Evolutionary conservation across 2,888 invertebrate species (phyloP), one percentile per base, ranked within the genome.

Genomic region (Bhutanitis thaidina): DNA sequence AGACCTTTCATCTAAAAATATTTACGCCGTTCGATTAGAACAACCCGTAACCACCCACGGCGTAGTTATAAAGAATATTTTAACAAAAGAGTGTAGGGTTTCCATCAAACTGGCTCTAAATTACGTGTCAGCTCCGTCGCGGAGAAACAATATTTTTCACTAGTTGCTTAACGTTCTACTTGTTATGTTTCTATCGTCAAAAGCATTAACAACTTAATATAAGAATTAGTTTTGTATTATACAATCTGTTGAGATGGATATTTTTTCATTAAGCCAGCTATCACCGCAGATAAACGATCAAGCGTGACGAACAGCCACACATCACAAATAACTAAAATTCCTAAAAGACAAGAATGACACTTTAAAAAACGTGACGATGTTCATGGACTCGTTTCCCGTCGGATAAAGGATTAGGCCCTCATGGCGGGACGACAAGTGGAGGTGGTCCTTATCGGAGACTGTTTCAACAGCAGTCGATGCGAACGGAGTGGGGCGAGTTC

Each of bases 401-500:
- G 56, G 60, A 56, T 64, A 76, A 79, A 80, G 79, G 79, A 80
- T 83, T 80, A 79, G 79, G 74, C 77, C 64, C 74, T 74, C 77
- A 60, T 73, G 68, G 75, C 80, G 78, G 82, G 83, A 78, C 71
- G 71, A 64, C 62, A 63, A 71, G 68, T 69, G 67, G 74, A 69
- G 71, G 69, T 71, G 74, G 77, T 77, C 82, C 83, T 85, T 85
- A 86, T 86, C 86, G 80, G 67, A 62, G 71, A 67, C 69, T 61
- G 74, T 79, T 80, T 74, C 74, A 65, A 77, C 79, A 78, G 74
- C 67, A 56, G 47, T 47, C 44, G 41, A 63, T 74, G 77, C 77
- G 84, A 81, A 84, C 83, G 85, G 84, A 71, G 62, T 54, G 54
- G 60, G 57, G 51, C 51, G 46, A 41, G 56, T 63, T 53, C 61